Evolutionary conservation across 2,888 invertebrate genomes (phyloP).

Genomic region (Drosophila paramelanica): DNA sequence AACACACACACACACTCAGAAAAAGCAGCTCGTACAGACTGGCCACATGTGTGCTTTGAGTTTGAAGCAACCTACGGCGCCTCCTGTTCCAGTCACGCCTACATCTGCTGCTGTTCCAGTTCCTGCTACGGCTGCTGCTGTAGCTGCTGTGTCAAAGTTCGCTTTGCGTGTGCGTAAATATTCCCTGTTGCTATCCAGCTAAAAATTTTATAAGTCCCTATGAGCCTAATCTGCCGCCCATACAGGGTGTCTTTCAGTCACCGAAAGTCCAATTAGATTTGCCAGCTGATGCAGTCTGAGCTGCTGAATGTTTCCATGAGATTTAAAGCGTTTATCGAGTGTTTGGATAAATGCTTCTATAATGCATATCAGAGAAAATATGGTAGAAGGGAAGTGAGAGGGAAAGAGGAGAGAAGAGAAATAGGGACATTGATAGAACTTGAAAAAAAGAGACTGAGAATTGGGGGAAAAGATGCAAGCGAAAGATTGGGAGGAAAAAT

Average conservation of each 20-base stretch:
- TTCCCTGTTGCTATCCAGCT: slow-evolving; percentile 58
- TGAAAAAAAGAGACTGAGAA: too few relatives aligned
- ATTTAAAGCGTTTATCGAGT: background rate
- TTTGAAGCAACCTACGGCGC: slow-evolving; percentile 33
- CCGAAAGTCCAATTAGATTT: slow-evolving; percentile 14
- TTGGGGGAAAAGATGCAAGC: background rate
- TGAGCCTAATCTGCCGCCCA: slow-evolving; percentile 47
- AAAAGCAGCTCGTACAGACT: slow-evolving; percentile 20
- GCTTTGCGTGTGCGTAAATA: slow-evolving; percentile 54
- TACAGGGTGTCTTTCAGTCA: slow-evolving; percentile 56
- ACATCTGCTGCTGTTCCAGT: background rate
- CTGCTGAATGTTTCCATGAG: background rate
- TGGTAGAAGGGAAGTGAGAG: background rate
- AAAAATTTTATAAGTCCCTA: slow-evolving; percentile 47
- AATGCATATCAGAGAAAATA: background rate
- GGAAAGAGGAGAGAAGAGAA: background rate
- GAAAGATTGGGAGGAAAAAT: too few relatives aligned
- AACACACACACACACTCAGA: slow-evolving; percentile 1
- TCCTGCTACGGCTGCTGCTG: slow-evolving; percentile 2
- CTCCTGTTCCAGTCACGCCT: slow-evolving; percentile 1
- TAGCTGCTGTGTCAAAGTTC: slow-evolving; percentile 65
- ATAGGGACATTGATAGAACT: too few relatives aligned
- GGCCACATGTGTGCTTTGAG: slow-evolving; percentile 44
- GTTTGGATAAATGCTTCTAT: background rate
- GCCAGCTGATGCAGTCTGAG: slow-evolving; percentile 6